Percentiles rank a stretch among this genome's conserved stretches.
phyloP scores from a whole-genome alignment of 2,113 vertebrate genomes.

The Melanerpes aurifrons region DNA sequence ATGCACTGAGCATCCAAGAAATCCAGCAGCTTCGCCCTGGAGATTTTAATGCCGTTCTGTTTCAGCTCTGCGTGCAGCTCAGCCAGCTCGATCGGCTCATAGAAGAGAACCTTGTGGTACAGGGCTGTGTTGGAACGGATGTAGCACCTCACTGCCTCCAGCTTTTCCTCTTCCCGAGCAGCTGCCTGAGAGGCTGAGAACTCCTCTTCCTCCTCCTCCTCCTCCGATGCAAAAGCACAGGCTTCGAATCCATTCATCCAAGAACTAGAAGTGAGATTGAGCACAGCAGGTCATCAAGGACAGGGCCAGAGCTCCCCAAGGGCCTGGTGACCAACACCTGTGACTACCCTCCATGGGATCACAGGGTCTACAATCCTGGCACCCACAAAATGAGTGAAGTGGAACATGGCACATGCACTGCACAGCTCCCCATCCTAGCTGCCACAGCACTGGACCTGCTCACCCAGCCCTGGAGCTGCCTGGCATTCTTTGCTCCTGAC shows the following conservation, averaged over 20 bases:
- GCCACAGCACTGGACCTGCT: background rate
- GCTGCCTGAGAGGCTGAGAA: conserved; percentile 82
- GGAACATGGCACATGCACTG: background rate
- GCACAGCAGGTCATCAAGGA: background rate
- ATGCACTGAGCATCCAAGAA: conserved; percentile 92
- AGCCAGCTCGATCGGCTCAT: conserved; percentile 88
- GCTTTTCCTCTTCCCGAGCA: conserved; percentile 68
- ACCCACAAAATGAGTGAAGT: background rate
- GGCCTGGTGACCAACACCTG: background rate
- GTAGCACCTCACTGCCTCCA: conserved; percentile 80
- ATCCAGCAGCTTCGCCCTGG: conserved; percentile 84
- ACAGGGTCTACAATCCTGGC: background rate
- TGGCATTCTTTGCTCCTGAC: background rate
- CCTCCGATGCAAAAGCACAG: conserved; percentile 48
- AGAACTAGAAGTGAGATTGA: conserved; percentile 66
- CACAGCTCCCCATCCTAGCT: background rate
- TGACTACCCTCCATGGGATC: background rate
- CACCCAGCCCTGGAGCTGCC: background rate
- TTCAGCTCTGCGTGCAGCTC: conserved; percentile 85
- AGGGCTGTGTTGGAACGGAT: conserved; percentile 81
- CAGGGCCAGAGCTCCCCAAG: background rate
- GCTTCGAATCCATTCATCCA: conserved; percentile 69
- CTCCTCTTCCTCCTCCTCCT: conserved; percentile 73
- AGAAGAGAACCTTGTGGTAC: conserved; percentile 85
- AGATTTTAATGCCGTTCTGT: conserved; percentile 83